Conservation (phyloP, 2,797 vertebrate species). For the Holocentrus rufus region DNA sequence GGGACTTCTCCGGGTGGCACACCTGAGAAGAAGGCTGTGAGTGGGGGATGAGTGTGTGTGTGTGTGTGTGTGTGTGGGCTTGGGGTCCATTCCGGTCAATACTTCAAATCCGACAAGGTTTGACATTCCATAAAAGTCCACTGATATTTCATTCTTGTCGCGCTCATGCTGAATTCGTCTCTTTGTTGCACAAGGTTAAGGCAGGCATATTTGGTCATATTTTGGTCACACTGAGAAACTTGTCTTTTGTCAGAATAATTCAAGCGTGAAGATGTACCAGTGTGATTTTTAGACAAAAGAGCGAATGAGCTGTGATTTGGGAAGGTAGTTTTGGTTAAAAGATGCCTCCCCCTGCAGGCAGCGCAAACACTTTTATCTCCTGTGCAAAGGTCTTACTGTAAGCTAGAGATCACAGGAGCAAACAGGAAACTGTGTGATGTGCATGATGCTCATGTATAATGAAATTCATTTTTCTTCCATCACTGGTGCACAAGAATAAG, state of each 20-base stretch:
- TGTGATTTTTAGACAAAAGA: conserved; percentile 7
- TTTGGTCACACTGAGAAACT: conserved; percentile 3
- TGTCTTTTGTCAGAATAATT: conserved; percentile 42
- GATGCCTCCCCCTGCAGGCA: conserved; percentile 1
- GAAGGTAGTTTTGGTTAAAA: conserved; percentile 12
- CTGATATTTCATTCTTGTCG: conserved; percentile 25
- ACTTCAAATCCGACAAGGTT: conserved; percentile 23
- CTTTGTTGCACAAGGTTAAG: conserved; percentile 16
- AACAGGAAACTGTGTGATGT: conserved; percentile 19
- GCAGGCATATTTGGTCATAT: background rate
- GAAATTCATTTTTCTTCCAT: conserved; percentile 26
- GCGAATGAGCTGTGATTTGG: conserved; percentile 6
- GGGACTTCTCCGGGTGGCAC: conserved; percentile 87
- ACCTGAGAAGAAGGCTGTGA: conserved; percentile 90
- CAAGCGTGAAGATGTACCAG: background rate
- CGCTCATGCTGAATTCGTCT: conserved; percentile 12
- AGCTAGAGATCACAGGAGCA: conserved; percentile 8
- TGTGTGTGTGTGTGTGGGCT: background rate
- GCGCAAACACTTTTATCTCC: conserved; percentile 11
- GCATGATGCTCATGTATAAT: conserved; percentile 27
- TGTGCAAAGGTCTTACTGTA: background rate
- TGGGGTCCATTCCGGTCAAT: conserved; percentile 23
- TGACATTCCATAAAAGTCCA: conserved; percentile 43
- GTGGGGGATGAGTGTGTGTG: conserved; percentile 55
- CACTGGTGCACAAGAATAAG: conserved; percentile 23